Evolutionary conservation across 2,888 invertebrate species (phyloP), one percentile per base, ranked within the genome.

Genomic region (Dioctria linearis): DNA sequence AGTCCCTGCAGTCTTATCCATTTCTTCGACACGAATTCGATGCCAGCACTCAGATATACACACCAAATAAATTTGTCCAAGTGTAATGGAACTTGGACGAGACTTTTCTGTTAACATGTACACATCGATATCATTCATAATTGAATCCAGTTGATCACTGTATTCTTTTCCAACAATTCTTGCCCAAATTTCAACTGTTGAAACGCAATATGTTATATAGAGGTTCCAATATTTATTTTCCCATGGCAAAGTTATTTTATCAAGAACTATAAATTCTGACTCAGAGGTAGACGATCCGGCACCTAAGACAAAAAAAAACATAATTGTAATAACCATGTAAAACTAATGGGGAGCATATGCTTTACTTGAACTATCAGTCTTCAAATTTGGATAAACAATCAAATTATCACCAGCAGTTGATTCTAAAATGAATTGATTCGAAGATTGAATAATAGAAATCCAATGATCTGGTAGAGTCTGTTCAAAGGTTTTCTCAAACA

Each of bases 401-500:
- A 86, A 83, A 66, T 86, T 84, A 76, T 86, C 85, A 49, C 84
- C 85, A 63, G 86, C 85, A 3, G 85, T 84, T 25, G 85, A 83
- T 89, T 81, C 90, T 87, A 84, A 90, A 86, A 85, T 91, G 86
- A 84, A 92, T 90, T 84, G 90, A 84, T 88, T 89, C 0, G 91
- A 90, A 85, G 91, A 91, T 81, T 90, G 89, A 84, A 93, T 91
- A 69, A 93, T 86, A 78, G 91, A 90, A 85, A 92, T 89, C 94
- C 95, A 95, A 86, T 94, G 91, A 9, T 89, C 89, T 0, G 95
- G 95, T 71, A 95, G 88, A 78, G 91, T 91, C 86, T 94, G 94
- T 2, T 90, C 88, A 85, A 92, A 94, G 82, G 91, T 91, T 82
- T 92, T 90, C 76, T 90, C 90, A 86, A 92, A 92, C 83, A 91